Evolutionary conservation across 2,797 vertebrate species (phyloP).

Genomic region (Notolepis coatsorum): DNA sequence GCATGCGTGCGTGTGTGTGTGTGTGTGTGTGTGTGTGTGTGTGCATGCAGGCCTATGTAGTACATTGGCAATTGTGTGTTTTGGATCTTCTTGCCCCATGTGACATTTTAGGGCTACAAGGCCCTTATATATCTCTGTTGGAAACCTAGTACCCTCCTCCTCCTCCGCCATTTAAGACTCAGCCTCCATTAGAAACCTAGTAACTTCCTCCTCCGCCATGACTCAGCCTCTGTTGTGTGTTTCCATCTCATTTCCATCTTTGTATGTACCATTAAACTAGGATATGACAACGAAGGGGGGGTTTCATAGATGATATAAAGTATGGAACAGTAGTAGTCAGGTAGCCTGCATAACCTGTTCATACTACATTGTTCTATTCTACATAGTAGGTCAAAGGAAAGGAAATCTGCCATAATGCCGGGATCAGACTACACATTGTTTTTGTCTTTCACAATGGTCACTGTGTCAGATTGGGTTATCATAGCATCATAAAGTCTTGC

Average conservation of each 20-base stretch:
- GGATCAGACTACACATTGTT: too few relatives aligned
- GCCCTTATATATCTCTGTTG: conserved; percentile 45
- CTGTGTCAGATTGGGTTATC: too few relatives aligned
- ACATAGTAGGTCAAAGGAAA: too few relatives aligned
- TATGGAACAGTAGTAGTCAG: too few relatives aligned
- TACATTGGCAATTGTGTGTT: too few relatives aligned
- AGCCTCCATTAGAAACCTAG: conserved; percentile 44
- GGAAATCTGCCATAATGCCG: too few relatives aligned
- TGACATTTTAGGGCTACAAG: conserved; percentile 36
- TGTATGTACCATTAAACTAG: conserved; percentile 67
- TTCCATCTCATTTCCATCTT: conserved; percentile 77
- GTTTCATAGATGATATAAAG: too few relatives aligned
- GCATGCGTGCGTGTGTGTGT: neutral
- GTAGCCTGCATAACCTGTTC: too few relatives aligned
- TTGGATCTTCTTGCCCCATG: neutral
- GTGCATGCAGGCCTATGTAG: neutral
- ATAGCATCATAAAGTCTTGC: too few relatives aligned
- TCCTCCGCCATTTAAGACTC: conserved; percentile 45
- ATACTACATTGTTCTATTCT: too few relatives aligned
- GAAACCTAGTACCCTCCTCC: conserved; percentile 40
- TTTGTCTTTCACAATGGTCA: too few relatives aligned
- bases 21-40: neutral
- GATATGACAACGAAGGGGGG: conserved; percentile 66
- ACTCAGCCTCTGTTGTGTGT: conserved; percentile 65
- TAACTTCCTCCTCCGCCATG: conserved; percentile 35